Conservation (phyloP, 1,140 invertebrate species). For the Lordiphosa clarofinis region DNA sequence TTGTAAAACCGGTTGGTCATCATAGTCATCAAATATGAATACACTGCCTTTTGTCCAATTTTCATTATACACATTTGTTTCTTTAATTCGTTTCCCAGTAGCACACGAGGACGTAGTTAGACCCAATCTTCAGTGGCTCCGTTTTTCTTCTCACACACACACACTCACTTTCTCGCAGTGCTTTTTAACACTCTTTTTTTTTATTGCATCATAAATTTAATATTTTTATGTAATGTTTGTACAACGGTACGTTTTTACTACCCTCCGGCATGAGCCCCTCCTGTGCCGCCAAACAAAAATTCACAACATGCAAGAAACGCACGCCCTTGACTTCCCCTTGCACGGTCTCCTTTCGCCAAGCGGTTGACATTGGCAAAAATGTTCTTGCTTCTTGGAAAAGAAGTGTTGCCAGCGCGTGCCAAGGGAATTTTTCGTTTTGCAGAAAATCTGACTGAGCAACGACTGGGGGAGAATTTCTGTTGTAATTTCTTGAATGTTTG, state of each 20-base stretch:
- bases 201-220: constrained; percentile 78
- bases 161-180: constrained; percentile 15
- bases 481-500: constrained; percentile 70
- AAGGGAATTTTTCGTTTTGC: constrained; percentile 50
- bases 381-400: constrained; percentile 52
- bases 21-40: constrained; percentile 5
- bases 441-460: constrained; percentile 50
- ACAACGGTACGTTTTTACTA: constrained; percentile 74
- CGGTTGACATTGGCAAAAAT: constrained; percentile 21
- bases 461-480: constrained; percentile 44
- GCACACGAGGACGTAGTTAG: constrained; percentile 4
- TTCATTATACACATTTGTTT: constrained; percentile 44
- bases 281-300: constrained; percentile 30
- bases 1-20: constrained; percentile 50
- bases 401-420: constrained; percentile 69
- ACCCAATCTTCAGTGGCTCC: constrained; percentile 35
- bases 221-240: constrained; percentile 78
- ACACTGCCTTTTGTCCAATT: constrained; percentile 30
- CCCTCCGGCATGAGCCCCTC: constrained; percentile 29
- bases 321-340: constrained; percentile 40
- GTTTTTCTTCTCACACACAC: constrained; percentile 36
- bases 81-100: constrained; percentile 45
- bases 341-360: constrained; percentile 5
- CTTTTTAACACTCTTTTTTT: constrained; percentile 69
- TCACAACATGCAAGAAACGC: constrained; percentile 62